Evolutionary conservation across 2,797 vertebrate species (phyloP), one percentile per base, ranked within the genome.

Genomic region (Urophycis tenuis): DNA sequence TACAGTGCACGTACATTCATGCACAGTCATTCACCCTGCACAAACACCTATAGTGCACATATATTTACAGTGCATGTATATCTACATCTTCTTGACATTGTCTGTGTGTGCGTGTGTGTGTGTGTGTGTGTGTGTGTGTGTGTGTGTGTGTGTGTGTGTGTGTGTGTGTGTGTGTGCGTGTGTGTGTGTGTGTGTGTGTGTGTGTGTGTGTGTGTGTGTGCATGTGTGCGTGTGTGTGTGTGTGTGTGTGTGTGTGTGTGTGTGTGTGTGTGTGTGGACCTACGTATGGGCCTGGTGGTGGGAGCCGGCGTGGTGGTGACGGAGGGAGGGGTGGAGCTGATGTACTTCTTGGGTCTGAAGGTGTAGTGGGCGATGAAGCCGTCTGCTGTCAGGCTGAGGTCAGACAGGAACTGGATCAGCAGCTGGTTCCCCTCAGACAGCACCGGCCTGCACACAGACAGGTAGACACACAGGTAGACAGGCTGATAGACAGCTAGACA

Each of bases 331-430:
- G 92, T 88, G 74, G 94, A 82, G 32, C 93, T 92, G 80, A 94
- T 92, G 79, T 95, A 89, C 84, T 94, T 98, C 92, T 96, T 98
- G 22, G 96, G 95, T 88, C 96, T 94, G 90, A 99, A 98, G 91
- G 95, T 99, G 88, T 99, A 99, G 89, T 99, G 96, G 74, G 93
- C 95, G 36, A 99, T 96, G 89, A 99, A 99, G 30, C 98, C 98
- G 49, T 99, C 98, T 22, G 97, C 97, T 10, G 97, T 99, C 78
- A 99, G 92, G 86, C 97, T 99, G 85, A 99, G 93, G 87, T 99
- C 98, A 45, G 98, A 99, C 80, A 99, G 93, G 91, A 99, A 99
- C 91, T 98, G 97, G 90, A 99, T 89, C 0, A 99, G 90, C 81
- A 99, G 93, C 85, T 98, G 96, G 89, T 99, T 99, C 82, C 86